Conservation (phyloP, 37 sponge, comb jelly and placozoan species). For the Oopsacas minuta region DNA sequence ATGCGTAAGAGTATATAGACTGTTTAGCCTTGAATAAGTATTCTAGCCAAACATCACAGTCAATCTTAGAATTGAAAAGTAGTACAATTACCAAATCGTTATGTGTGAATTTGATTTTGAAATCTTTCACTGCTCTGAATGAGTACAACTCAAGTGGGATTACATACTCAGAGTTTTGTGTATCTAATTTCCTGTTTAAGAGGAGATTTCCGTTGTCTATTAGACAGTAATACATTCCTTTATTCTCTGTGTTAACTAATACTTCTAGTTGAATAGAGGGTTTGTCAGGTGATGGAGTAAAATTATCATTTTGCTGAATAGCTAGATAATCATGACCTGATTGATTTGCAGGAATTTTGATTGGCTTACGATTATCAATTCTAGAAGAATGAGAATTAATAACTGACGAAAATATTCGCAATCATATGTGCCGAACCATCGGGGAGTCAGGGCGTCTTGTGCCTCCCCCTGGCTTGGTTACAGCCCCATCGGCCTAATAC, state of each 20-base stretch:
- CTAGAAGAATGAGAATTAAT: not conserved
- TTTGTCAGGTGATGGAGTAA: not conserved
- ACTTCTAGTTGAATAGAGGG: not conserved
- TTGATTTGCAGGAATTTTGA: not conserved
- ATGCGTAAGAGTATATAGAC: not conserved
- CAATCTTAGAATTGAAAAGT: not conserved
- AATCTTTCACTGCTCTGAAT: not conserved
- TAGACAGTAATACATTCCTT: not conserved
- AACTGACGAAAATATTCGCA: not conserved
- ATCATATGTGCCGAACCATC: too few species aligned
- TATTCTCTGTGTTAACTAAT: not conserved
- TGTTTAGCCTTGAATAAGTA: not conserved
- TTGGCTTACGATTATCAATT: not conserved
- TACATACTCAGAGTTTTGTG: not conserved
- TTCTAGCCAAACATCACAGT: not conserved
- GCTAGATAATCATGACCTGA: not conserved
- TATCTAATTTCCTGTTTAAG: not conserved
- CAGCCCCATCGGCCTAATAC: too few species aligned
- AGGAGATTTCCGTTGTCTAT: not conserved
- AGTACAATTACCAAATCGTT: not conserved
- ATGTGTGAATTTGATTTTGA: not conserved
- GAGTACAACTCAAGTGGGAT: not conserved
- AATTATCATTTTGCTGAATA: not conserved
- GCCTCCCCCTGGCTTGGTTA: too few species aligned
- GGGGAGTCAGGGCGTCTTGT: too few species aligned